Percentiles rank a stretch among this genome's conserved stretches.
Conservation (phyloP, 2,113 vertebrate genomes). For the Oncorhynchus gorbuscha region DNA sequence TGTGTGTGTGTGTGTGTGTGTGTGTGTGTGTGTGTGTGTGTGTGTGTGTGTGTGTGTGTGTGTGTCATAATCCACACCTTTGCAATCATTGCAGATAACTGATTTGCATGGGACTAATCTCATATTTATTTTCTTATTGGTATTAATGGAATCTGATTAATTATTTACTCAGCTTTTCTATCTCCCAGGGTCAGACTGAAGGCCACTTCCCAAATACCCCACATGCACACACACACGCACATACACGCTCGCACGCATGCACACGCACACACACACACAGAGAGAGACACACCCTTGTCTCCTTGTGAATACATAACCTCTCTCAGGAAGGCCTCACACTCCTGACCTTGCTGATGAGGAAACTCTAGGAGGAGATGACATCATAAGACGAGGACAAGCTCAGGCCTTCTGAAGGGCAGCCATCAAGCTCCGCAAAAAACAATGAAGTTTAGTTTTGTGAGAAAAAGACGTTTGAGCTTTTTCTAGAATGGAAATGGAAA, state of each 20-base stretch:
- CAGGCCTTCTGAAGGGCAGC: constrained; percentile 16
- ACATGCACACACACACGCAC: too few relatives aligned
- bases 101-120: constrained; percentile 62
- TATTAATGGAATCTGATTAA: constrained; percentile 68
- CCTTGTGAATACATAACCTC: constrained; percentile 58
- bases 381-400: constrained; percentile 44
- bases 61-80: background rate
- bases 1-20: background rate
- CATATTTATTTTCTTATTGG: constrained; percentile 62
- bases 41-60: background rate
- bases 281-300: constrained; percentile 54
- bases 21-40: background rate
- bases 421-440: constrained; percentile 9
- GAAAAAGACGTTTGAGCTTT: background rate
- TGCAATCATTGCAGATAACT: constrained; percentile 23
- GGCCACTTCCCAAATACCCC: constrained; percentile 43
- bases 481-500: background rate
- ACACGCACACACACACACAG: too few relatives aligned
- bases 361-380: constrained; percentile 52
- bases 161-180: constrained; percentile 65
- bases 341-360: constrained; percentile 66
- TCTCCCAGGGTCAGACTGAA: constrained; percentile 63
- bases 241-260: too few relatives aligned
- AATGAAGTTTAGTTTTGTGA: background rate
- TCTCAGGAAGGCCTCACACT: constrained; percentile 32